phyloP scores from a whole-genome alignment of 2,888 invertebrate genomes.

The Drosophila glabriapex region DNA sequence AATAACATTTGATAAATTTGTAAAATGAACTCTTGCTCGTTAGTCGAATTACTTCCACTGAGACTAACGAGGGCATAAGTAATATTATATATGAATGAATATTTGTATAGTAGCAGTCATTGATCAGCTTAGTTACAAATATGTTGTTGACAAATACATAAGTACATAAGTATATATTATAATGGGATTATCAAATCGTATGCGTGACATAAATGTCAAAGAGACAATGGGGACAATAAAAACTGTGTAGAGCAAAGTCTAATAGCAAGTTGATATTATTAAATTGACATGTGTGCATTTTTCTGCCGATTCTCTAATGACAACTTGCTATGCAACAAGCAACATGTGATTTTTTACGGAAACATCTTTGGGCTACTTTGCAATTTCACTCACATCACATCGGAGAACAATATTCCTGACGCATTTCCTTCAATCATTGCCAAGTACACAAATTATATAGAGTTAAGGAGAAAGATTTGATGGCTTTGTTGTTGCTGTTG shows the following conservation, averaged over 20 bases:
- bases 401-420: slow-evolving; percentile 22
- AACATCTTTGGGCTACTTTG: neutral
- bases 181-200: neutral
- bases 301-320: neutral
- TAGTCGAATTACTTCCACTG: neutral
- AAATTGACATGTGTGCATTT: neutral
- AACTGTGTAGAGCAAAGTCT: neutral
- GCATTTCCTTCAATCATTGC: slow-evolving; percentile 46
- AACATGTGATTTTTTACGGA: neutral
- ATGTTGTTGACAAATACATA: neutral
- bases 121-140: neutral
- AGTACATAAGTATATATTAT: too few species aligned
- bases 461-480: slow-evolving; percentile 41
- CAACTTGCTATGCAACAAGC: neutral
- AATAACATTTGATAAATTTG: neutral
- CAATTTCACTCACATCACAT: neutral
- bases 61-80: neutral
- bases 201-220: neutral
- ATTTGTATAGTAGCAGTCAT: neutral
- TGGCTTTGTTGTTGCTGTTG: slow-evolving; percentile 7
- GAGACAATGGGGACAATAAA: too few species aligned
- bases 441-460: slow-evolving; percentile 64
- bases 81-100: neutral
- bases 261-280: neutral
- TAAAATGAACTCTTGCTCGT: neutral